These are phyloP conservation scores for Eulacestoma nigropectus DNA, from an alignment of 2,113 vertebrate species.

Conservation along the genomic window DNA sequence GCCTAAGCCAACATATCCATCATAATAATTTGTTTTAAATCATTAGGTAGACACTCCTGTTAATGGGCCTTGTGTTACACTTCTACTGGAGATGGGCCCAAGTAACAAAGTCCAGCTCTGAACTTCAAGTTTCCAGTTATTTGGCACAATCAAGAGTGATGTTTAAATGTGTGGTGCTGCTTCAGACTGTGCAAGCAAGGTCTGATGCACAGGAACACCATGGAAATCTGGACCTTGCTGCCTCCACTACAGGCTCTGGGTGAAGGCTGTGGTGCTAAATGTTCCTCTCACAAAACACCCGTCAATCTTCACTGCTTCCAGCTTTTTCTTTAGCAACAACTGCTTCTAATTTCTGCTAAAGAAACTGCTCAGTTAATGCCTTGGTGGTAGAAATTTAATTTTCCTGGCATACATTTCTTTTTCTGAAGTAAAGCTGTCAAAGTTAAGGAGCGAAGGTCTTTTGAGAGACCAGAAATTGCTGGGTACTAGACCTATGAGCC, in stretches of 20 bases:
- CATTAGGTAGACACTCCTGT: constrained; percentile 22
- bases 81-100: background rate
- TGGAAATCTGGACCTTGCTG: background rate
- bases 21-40: constrained; percentile 49
- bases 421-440: background rate
- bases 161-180: background rate
- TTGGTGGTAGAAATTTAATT: background rate
- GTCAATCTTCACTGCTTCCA: background rate
- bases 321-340: background rate
- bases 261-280: background rate
- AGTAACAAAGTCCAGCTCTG: background rate
- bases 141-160: background rate
- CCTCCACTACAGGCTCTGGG: background rate
- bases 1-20: constrained; percentile 42
- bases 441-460: background rate
- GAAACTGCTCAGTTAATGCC: constrained; percentile 1
- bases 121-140: background rate
- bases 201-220: background rate
- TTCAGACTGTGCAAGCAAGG: background rate
- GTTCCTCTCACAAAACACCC: background rate
- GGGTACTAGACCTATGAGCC: background rate
- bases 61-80: background rate
- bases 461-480: background rate
- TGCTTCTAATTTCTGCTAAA: background rate
- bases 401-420: constrained; percentile 11